phyloP scores from a whole-genome alignment of 2,113 vertebrate genomes.

The Oreochromis niloticus region DNA sequence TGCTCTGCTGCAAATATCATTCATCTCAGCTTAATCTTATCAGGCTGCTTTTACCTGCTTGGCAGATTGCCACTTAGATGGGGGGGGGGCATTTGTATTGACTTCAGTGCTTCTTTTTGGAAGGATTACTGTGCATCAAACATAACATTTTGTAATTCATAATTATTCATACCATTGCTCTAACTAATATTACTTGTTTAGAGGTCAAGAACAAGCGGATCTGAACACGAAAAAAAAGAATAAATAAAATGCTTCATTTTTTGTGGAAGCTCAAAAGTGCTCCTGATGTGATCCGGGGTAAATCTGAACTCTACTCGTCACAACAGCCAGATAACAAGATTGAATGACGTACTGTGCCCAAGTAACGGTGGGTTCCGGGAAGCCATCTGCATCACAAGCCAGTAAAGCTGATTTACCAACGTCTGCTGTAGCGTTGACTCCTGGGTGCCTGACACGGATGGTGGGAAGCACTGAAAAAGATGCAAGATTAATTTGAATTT shows the following conservation, averaged over 20 bases:
- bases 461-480: constrained; percentile 82
- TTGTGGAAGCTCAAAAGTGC: not conserved
- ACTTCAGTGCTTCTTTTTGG: not conserved
- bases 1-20: not conserved
- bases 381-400: constrained; percentile 92
- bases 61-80: not conserved
- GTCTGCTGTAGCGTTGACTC: constrained; percentile 91
- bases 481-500: not conserved
- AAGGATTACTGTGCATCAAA: not conserved
- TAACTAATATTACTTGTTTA: not conserved
- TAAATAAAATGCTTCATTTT: not conserved
- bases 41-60: not conserved
- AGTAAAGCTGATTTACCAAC: constrained; percentile 79
- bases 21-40: not conserved
- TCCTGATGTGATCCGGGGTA: not conserved
- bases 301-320: not conserved
- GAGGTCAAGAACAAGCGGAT: not conserved
- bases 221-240: not conserved
- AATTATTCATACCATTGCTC: not conserved
- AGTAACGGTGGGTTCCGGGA: constrained; percentile 88
- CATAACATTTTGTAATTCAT: not conserved
- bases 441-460: constrained; percentile 81
- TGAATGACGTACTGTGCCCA: constrained; percentile 84
- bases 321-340: not conserved
- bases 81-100: not conserved